phyloP scores from a whole-genome alignment of 2,797 vertebrate genomes.

The Anabacerthia variegaticeps region DNA sequence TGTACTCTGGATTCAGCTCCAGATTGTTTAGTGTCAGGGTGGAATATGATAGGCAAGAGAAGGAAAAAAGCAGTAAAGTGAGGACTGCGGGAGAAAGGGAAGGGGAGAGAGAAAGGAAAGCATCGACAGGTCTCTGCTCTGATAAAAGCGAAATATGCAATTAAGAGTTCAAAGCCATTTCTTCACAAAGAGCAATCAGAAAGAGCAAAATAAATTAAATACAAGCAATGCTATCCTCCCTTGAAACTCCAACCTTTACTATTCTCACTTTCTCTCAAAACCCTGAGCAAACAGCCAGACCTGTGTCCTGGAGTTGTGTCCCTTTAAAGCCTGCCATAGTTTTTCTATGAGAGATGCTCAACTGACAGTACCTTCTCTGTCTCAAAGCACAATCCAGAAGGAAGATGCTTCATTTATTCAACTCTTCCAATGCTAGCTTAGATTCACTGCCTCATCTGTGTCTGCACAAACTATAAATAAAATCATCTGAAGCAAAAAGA shows the following conservation, averaged over 20 bases:
- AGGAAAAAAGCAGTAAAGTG: slow-evolving; percentile 46
- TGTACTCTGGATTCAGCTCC: slow-evolving; percentile 26
- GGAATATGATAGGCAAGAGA: slow-evolving; percentile 49
- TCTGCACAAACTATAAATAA: slow-evolving; percentile 27
- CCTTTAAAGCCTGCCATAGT: background rate
- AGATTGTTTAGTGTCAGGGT: slow-evolving; percentile 36
- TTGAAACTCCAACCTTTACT: background rate
- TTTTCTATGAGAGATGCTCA: background rate
- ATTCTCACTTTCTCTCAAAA: background rate
- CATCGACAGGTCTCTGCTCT: background rate
- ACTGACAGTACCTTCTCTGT: background rate
- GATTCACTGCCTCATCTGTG: background rate
- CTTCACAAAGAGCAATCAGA: background rate
- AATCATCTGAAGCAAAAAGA: slow-evolving; percentile 35
- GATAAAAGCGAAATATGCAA: slow-evolving; percentile 51
- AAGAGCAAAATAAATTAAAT: slow-evolving; percentile 24
- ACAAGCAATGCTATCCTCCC: background rate
- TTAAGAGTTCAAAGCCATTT: slow-evolving; percentile 46
- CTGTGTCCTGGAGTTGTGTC: background rate
- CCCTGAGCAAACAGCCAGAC: background rate
- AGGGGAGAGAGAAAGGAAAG: slow-evolving; percentile 39
- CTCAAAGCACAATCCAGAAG: background rate
- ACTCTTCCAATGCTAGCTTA: background rate
- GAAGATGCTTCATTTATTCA: background rate
- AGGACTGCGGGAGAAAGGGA: background rate